A percentile compares a stretch with the other conserved stretches of the same genome.
These are phyloP conservation scores for Saguinus imperator DNA, from an alignment of 2,113 vertebrate species.

Conservation along the genomic window DNA sequence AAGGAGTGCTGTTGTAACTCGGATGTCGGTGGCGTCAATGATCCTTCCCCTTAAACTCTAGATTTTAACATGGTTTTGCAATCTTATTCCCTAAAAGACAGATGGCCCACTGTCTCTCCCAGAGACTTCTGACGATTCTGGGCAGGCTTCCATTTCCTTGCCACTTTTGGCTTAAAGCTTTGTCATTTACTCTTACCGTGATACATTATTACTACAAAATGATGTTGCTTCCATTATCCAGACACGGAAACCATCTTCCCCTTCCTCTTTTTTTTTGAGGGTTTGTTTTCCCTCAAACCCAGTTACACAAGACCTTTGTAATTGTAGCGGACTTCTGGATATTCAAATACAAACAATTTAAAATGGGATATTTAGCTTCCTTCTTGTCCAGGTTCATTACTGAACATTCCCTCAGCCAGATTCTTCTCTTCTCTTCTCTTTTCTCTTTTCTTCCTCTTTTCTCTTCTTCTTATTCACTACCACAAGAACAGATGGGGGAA, in stretches of 20 bases:
- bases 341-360: neutral
- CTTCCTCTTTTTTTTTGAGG: too few species aligned
- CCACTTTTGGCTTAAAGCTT: neutral
- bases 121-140: neutral
- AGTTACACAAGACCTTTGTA: neutral
- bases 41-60: neutral
- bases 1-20: neutral
- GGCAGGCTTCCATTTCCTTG: neutral
- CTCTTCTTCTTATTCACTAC: too few species aligned
- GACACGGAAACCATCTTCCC: neutral
- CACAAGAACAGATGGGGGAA: too few species aligned
- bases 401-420: neutral
- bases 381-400: neutral
- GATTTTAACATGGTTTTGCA: neutral
- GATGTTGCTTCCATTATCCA: neutral
- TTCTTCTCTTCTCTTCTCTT: neutral
- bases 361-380: neutral
- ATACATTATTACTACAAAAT: neutral
- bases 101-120: neutral
- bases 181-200: neutral
- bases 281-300: too few species aligned
- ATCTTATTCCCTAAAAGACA: neutral
- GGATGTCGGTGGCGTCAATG: neutral
- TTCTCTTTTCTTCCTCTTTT: too few species aligned
- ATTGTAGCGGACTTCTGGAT: neutral